Base-by-base conservation (phyloP, 2,797 vertebrate genomes). In the Syngnathus rostellatus region DNA sequence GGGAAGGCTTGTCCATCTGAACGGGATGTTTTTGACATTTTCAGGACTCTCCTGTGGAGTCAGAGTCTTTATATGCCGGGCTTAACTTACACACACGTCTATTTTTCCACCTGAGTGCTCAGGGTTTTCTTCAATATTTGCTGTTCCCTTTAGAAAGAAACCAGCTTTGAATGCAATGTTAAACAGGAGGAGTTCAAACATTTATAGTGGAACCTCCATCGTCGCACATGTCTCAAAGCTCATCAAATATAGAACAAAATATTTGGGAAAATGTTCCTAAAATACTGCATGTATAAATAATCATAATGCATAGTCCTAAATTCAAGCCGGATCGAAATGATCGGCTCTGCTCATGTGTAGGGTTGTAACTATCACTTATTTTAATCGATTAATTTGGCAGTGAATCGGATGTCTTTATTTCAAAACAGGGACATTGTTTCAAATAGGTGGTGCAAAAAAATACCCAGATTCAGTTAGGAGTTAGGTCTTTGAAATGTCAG, bases 1-100 rank as follows among this genome's bases (percentile, higher is more conserved):
- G 85, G 83, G 82, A 72, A 77, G 72, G 83, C 81, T 85, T 88
- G 85, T 88, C 81, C 81, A 86, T 83, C 86, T 83, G 84, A 89
- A 81, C 58, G 37, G 83, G 77, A 86, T 78, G 81, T 84, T 86
- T 86, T 84, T 77, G 75, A 85, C 87, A 84, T 82, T 51, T 40
- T 38, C 75, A 74, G 72, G 77, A 81, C 58, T 73, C 77, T 81
- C 77, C 50, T 76, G 73, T 80, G 81, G 51, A 77, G 77, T 76
- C 74, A 75, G 68, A 53, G 66, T 78, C 72, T 81, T 78, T 80
- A 81, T 70, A 73, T 61, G 51, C 70, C 25, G 65, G 67, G 66
- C 61, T 65, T 63, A 62, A 76, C 62, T 71, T 71, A 81, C 57
- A 88, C 79, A 86, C 72, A 74, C 64, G 68, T 72, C 78, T 81